Percentiles rank a stretch among this genome's conserved stretches.
These are phyloP conservation scores for Pogonomyrmex barbatus DNA, from an alignment of 1,140 invertebrate genomes.

Conservation along the genomic window DNA sequence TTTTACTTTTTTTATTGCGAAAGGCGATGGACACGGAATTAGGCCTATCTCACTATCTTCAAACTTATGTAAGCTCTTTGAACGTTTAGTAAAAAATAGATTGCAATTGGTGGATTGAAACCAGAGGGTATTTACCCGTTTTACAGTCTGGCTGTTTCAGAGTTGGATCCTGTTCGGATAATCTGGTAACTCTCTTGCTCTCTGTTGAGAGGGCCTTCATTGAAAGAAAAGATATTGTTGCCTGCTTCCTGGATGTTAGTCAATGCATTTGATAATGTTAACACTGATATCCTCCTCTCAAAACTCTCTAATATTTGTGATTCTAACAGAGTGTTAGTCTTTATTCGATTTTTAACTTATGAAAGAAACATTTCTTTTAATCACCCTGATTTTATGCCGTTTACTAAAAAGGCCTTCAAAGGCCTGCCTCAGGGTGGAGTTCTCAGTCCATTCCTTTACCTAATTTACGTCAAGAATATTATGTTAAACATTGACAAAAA, in stretches of 20 bases:
- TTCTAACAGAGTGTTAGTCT: not conserved
- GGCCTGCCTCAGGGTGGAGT: not conserved
- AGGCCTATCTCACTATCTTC: too few species aligned
- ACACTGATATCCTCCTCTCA: not conserved
- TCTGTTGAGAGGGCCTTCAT: not conserved
- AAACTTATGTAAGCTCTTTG: too few species aligned
- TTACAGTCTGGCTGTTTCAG: too few species aligned
- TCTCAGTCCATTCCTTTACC: not conserved
- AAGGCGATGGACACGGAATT: too few species aligned
- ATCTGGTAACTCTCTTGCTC: not conserved
- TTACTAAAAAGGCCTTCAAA: not conserved
- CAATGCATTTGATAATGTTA: slow-evolving; percentile 8
- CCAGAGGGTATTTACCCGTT: too few species aligned
- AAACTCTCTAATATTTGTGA: not conserved
- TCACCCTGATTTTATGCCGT: not conserved
- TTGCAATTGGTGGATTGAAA: too few species aligned
- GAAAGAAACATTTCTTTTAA: not conserved
- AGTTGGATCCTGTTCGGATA: slow-evolving; percentile 1
- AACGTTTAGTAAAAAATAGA: too few species aligned
- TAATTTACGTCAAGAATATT: not conserved
- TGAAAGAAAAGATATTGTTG: not conserved
- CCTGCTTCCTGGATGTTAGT: not conserved
- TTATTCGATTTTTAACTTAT: not conserved
- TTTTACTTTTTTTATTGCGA: too few species aligned
- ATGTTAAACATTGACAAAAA: not conserved